Conservation (phyloP, 2,113 vertebrate genomes). For the Ursus arctos region DNA sequence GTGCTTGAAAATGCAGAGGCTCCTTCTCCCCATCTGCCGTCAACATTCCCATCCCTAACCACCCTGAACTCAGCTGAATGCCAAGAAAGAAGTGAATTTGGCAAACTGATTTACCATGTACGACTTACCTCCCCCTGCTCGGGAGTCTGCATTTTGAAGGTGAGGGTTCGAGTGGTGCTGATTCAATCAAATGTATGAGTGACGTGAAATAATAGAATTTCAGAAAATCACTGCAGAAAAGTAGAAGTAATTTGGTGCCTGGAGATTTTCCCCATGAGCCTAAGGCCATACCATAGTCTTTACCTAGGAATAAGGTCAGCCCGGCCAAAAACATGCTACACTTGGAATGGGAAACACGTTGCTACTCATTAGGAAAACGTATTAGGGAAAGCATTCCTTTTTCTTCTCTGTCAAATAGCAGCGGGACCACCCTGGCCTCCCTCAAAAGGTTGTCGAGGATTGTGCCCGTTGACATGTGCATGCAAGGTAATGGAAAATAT, state of each 20-base stretch:
- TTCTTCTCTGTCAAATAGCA: not conserved
- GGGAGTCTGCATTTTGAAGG: slow-evolving; percentile 29
- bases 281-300: not conserved
- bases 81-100: not conserved
- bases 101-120: not conserved
- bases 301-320: not conserved
- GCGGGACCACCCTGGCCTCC: not conserved
- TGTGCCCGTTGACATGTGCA: not conserved
- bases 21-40: not conserved
- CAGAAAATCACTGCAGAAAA: slow-evolving; percentile 39
- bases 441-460: not conserved
- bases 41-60: not conserved
- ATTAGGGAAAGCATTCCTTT: not conserved
- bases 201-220: slow-evolving; percentile 32
- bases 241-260: not conserved
- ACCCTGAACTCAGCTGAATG: not conserved
- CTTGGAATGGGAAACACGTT: not conserved
- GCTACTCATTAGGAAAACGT: not conserved
- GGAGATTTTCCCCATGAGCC: not conserved
- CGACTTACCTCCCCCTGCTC: not conserved
- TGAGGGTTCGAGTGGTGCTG: not conserved
- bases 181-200: not conserved
- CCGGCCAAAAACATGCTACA: not conserved
- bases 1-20: not conserved
- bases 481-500: not conserved